Conservation (phyloP, 2,113 vertebrate species). For the Leucosticte australis region DNA sequence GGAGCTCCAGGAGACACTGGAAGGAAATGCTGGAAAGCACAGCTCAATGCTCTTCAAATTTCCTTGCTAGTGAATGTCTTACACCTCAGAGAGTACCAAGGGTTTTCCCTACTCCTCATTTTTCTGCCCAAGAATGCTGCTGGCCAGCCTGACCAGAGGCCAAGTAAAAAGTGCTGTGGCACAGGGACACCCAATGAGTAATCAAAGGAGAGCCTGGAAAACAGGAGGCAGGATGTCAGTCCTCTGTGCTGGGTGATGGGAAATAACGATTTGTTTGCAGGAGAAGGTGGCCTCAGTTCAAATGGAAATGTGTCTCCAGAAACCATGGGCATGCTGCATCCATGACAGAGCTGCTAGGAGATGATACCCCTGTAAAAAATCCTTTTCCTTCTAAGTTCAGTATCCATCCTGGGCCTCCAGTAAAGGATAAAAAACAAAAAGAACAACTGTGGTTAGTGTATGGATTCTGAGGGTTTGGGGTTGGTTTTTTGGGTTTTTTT, state of each 20-base stretch:
- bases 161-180: not conserved
- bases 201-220: not conserved
- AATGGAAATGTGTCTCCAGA: not conserved
- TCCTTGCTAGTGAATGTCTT: not conserved
- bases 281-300: not conserved
- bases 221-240: not conserved
- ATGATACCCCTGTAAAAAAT: not conserved
- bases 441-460: not conserved
- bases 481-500: too few species aligned
- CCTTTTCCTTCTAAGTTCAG: not conserved
- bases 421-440: not conserved
- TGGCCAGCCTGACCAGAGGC: not conserved
- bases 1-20: not conserved
- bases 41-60: not conserved
- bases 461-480: not conserved
- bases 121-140: fast-evolving
- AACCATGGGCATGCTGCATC: not conserved
- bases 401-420: not conserved
- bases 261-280: not conserved
- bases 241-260: not conserved
- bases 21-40: not conserved
- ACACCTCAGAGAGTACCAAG: not conserved
- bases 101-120: not conserved
- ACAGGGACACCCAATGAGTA: not conserved
- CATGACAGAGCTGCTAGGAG: not conserved